These are phyloP conservation scores for Bothrops jararaca DNA, from an alignment of 2,113 vertebrate species.

Conservation along the genomic window DNA sequence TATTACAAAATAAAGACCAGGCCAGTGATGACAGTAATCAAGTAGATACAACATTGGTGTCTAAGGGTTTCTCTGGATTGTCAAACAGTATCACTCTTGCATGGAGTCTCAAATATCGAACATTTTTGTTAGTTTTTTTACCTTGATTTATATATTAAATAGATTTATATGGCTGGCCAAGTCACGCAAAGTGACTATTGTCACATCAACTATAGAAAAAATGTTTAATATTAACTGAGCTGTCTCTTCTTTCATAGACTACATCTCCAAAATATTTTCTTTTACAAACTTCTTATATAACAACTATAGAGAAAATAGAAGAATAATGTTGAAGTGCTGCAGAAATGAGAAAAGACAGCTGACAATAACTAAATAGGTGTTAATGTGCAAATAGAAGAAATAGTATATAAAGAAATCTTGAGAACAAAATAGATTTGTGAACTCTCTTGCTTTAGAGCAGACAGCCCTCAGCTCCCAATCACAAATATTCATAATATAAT, in stretches of 20 bases:
- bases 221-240: background rate
- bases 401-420: background rate
- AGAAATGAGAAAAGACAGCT: background rate
- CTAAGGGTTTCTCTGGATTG: background rate
- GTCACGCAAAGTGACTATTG: background rate
- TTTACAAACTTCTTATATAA: background rate
- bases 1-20: background rate
- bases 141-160: background rate
- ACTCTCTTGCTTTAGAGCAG: background rate
- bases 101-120: background rate
- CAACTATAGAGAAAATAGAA: background rate
- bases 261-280: background rate
- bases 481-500: background rate
- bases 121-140: background rate
- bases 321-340: background rate
- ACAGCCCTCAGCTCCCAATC: slow-evolving; percentile 22
- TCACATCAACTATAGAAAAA: background rate
- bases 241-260: background rate
- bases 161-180: background rate
- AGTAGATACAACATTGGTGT: background rate
- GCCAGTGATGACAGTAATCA: background rate
- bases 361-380: background rate
- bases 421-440: background rate
- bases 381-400: background rate
- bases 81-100: background rate